These are phyloP conservation scores for Triops longicaudatus DNA, from an alignment of 1,140 invertebrate genomes.

Conservation along the genomic window DNA sequence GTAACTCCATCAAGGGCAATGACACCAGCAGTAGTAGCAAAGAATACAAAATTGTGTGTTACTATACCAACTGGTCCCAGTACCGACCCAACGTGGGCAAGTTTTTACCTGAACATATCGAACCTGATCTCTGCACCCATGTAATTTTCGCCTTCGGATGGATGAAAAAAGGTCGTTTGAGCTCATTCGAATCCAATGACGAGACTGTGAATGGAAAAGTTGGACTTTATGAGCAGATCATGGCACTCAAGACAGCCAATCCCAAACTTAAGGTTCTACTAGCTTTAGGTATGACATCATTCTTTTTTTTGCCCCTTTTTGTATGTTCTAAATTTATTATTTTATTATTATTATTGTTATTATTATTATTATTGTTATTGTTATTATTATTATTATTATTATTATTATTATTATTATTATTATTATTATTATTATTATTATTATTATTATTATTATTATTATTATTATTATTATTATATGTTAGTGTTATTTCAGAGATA, in stretches of 20 bases:
- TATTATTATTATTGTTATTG: too few species aligned
- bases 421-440: too few species aligned
- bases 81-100: conserved; percentile 87
- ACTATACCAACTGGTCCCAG: conserved; percentile 97
- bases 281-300: conserved; percentile 67
- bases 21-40: conserved; percentile 3
- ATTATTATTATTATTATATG: too few species aligned
- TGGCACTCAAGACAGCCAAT: conserved; percentile 75
- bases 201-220: conserved; percentile 85
- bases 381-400: too few species aligned
- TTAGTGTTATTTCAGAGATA: too few species aligned
- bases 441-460: too few species aligned
- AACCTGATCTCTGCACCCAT: conserved; percentile 90
- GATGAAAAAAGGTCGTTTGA: conserved; percentile 88
- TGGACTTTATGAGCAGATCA: conserved; percentile 77
- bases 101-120: conserved; percentile 88
- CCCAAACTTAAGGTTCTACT: conserved; percentile 79
- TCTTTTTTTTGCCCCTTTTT: background rate
- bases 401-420: too few species aligned
- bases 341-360: too few species aligned
- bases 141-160: conserved; percentile 93
- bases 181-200: conserved; percentile 84
- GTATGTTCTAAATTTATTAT: background rate
- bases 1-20: background rate
- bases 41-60: conserved; percentile 67